Evolutionary conservation across 1,140 invertebrate genomes (phyloP), one percentile per base, ranked within the genome.

Genomic region (Dysdera silvatica): DNA sequence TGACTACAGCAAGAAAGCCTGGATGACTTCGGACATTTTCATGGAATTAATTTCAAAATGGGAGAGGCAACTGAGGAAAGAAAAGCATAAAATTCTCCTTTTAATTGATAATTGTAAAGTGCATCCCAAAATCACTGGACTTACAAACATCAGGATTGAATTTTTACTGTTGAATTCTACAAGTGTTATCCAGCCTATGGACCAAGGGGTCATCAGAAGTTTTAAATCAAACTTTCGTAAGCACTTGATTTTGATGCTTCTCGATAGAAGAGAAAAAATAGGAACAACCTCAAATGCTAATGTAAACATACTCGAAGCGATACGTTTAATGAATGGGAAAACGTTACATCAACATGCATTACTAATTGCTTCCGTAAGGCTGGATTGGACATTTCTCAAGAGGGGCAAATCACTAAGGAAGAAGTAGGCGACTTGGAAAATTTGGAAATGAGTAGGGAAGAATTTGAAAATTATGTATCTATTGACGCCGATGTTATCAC

Each of bases 391-490:
- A 43, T 4, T 43, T 43, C 6, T 43, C 41, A 43, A 43, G 41
- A 43, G 8, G 35, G n/a, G 8, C 35, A 37, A 37, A 10, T n/a
- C 35, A 43, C 16, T 5, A 20, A 43, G 5, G 41, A 43, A 7
- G 41, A 7, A 43, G 41, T 18, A 20, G 41, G n/a, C n/a, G n/a
- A n/a, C n/a, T 43, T 43, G 41, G 41, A 4, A 43, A 53, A 33
- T 53, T 53, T 53, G 51, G 51, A 53, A 53, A 53, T 29, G 26
- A 53, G 28, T 29, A 32, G 23, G 2, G 23, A 1, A 10, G 35
- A 32, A 29, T 53, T 53, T 53, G 51, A 53, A 53, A 53, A 32
- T 29, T 53, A n/a, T n/a, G 26, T 53, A 33, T 53, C 51, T 53
- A 5, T 53, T 32, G 51, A 53, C 20, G 14, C 23, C 23, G 29